Percentiles rank a stretch among this genome's conserved stretches.
These are phyloP conservation scores for Hydractinia echinata DNA, from an alignment of 30 jellyfish, hydroid and myxozoan genomes.

Conservation along the genomic window DNA sequence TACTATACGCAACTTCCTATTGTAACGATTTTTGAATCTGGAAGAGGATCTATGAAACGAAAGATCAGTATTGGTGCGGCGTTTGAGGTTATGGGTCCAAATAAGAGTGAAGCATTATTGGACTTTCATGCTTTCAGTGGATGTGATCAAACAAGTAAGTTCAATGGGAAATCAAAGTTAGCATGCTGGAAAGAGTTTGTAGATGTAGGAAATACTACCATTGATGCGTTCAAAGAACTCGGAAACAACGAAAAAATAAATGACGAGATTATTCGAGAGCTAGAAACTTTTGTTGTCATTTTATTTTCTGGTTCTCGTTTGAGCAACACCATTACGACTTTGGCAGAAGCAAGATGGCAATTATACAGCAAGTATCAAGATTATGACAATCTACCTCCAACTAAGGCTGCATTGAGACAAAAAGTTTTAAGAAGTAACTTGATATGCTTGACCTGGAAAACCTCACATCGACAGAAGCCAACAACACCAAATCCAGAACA, in stretches of 20 bases:
- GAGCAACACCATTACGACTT: too few relatives aligned
- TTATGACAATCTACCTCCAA: background rate
- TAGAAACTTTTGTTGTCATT: too few relatives aligned
- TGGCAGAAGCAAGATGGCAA: too few relatives aligned
- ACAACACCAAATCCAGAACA: background rate
- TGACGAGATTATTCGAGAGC: too few relatives aligned
- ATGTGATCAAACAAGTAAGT: background rate
- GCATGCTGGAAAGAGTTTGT: too few relatives aligned
- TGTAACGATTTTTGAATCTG: constrained; percentile 1
- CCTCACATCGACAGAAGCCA: background rate
- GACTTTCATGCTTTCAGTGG: constrained; percentile 13
- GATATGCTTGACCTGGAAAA: background rate
- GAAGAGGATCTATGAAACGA: background rate
- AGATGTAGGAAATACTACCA: too few relatives aligned
- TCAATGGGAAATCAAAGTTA: too few relatives aligned
- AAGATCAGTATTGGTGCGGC: background rate
- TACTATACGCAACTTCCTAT: constrained; percentile 5
- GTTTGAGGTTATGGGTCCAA: constrained; percentile 12
- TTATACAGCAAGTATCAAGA: too few relatives aligned
- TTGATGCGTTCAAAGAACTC: too few relatives aligned
- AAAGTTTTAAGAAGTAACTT: background rate
- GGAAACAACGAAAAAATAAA: too few relatives aligned
- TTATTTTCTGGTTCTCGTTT: too few relatives aligned
- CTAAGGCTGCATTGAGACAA: background rate
- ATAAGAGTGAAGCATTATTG: background rate